Percentiles rank a stretch among this genome's conserved stretches.
Evolutionary conservation across 2,888 invertebrate species (phyloP).

Genomic region (Pristionchus entomophagus): DNA sequence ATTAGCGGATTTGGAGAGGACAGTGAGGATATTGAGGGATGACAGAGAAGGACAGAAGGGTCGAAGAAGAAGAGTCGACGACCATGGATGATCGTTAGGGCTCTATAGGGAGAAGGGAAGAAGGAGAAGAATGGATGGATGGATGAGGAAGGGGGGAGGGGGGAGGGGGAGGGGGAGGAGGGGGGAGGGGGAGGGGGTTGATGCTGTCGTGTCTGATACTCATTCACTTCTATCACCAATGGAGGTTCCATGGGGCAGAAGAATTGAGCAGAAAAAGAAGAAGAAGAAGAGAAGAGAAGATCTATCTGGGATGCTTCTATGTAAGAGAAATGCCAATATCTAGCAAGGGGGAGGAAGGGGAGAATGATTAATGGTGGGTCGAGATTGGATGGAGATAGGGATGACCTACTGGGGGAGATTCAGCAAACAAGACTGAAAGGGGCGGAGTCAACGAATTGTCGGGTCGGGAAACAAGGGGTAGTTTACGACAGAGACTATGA

Average conservation of each 20-base stretch:
- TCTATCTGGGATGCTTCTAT: neutral
- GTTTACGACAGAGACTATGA: neutral
- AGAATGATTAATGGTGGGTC: neutral
- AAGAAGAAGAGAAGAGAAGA: no score
- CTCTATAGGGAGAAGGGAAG: slow-evolving; percentile 27
- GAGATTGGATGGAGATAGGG: slow-evolving; percentile 7
- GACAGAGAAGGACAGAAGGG: neutral
- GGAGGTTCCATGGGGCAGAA: slow-evolving; percentile 24
- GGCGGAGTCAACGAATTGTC: neutral
- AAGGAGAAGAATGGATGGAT: slow-evolving; percentile 27
- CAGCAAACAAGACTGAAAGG: neutral
- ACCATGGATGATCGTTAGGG: slow-evolving; percentile 7
- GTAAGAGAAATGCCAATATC: neutral
- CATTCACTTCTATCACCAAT: neutral
- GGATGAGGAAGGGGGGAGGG: neutral
- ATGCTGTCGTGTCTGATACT: slow-evolving; percentile 9
- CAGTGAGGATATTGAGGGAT: neutral
- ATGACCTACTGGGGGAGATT: neutral
- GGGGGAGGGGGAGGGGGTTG: neutral
- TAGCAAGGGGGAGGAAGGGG: neutral
- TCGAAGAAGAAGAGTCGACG: neutral
- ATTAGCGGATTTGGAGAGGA: slow-evolving; percentile 25
- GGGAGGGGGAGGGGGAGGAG: neutral
- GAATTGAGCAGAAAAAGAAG: neutral
- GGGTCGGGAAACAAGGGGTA: neutral